Evolutionary conservation across 2,113 vertebrate species (phyloP).

Genomic region (Psephotus haematonotus): DNA sequence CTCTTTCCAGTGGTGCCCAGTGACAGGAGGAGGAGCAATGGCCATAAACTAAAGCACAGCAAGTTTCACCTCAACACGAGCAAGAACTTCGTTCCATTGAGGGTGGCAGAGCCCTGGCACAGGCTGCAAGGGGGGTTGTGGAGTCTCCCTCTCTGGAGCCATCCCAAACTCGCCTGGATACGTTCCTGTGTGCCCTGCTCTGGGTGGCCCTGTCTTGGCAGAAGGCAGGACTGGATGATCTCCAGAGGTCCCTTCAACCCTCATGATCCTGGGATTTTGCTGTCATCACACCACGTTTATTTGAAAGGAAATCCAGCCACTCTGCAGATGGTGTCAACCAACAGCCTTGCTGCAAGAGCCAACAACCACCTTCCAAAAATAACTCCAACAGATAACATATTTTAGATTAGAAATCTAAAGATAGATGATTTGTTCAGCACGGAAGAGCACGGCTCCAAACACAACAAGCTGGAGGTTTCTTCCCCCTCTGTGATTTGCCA

Average conservation of each 20-base stretch:
- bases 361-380: background rate
- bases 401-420: background rate
- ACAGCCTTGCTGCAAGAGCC: background rate
- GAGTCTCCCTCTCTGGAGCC: background rate
- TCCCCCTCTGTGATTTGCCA: background rate
- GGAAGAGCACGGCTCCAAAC: background rate
- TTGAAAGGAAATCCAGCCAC: background rate
- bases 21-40: background rate
- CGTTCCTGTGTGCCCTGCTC: background rate
- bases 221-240: background rate
- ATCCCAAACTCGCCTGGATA: background rate
- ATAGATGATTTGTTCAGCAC: background rate
- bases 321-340: background rate
- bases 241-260: background rate
- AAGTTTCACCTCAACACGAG: background rate
- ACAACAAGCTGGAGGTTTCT: background rate
- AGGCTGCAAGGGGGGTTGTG: background rate
- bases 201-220: background rate
- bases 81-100: background rate
- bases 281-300: accelerated
- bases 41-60: background rate
- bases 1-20: background rate
- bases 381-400: background rate
- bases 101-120: background rate
- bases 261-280: accelerated